phyloP scores from a whole-genome alignment of 2,113 vertebrate species.

The Megaceryle torquata region DNA sequence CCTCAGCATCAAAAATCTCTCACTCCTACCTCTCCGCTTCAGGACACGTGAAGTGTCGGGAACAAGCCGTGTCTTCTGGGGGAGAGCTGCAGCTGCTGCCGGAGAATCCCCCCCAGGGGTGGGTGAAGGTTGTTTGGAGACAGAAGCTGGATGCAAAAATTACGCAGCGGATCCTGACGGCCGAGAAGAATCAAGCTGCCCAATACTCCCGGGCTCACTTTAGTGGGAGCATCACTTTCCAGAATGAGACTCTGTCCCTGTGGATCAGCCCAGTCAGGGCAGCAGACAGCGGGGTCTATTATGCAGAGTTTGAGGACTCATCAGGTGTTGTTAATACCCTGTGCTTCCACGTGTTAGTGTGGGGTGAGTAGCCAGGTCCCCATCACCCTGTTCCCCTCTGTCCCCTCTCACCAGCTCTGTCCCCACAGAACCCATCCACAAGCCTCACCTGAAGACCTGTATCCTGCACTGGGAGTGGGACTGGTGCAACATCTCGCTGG shows the following conservation, averaged over 20 bases:
- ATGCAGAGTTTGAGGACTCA: accelerated
- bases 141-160: accelerated
- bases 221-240: accelerated
- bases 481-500: neutral
- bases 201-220: accelerated
- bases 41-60: accelerated
- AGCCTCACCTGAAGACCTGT: accelerated
- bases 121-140: accelerated
- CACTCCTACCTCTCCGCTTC: neutral
- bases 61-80: accelerated
- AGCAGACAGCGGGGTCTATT: accelerated
- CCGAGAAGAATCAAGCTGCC: accelerated
- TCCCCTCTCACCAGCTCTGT: neutral
- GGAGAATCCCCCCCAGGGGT: accelerated
- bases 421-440: accelerated
- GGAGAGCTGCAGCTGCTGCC: accelerated
- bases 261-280: accelerated
- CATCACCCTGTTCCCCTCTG: accelerated
- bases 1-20: no score
- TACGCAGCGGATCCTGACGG: accelerated
- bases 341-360: neutral
- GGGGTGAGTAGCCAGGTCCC: neutral
- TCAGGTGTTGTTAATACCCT: accelerated
- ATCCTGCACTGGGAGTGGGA: accelerated
- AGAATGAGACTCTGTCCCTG: neutral